Evolutionary conservation across 1,140 invertebrate genomes (phyloP), one percentile per base, ranked within the genome.

Genomic region (Potamilus streckersoni): DNA sequence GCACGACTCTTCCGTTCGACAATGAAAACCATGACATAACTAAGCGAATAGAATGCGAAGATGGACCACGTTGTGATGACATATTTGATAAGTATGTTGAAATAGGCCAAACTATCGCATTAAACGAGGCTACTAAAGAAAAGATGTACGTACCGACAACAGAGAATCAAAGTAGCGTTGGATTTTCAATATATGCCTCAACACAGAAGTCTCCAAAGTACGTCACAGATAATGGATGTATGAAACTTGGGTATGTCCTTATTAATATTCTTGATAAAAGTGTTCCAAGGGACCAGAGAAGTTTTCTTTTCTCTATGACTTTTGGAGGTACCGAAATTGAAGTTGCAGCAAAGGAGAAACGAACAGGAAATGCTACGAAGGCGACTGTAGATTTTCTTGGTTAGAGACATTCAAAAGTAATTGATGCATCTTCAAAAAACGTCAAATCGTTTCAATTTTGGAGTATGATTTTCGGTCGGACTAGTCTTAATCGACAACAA

Each of bases 261-360:
- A 74, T 82, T 1, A 57, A 68, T n/a, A 31, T 31, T 31, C 66
- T 78, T 16, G 77, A 79, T 0, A 63, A 76, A 15, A 64, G 60
- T 3, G 49, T 63, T 2, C 75, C 69, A 49, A 74, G 74, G 8
- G 19, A 57, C 16, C 65, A 79, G 5, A 63, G 77, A 49, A 49
- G 17, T 16, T 69, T 83, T 17, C 64, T 31, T 6, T 75, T 81
- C 20, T 58, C 74, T 27, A 67, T 83, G 69, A 76, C 70, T 20
- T 81, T 83, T 66, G 82, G 79, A 16, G 82, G 78, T 13, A 81
- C 79, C 15, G 80, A 83, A 63, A 38, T 83, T 38, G 64, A 77
- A 56, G 75, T 83, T 2, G 71, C 63, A 63, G 82, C 79, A 23
- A 71, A 60, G 8, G 76, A 76, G 31, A 23, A 27, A 15, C 61